These are phyloP conservation scores for Stratiomys singularior DNA, from an alignment of 2,888 invertebrate genomes.

Conservation along the genomic window DNA sequence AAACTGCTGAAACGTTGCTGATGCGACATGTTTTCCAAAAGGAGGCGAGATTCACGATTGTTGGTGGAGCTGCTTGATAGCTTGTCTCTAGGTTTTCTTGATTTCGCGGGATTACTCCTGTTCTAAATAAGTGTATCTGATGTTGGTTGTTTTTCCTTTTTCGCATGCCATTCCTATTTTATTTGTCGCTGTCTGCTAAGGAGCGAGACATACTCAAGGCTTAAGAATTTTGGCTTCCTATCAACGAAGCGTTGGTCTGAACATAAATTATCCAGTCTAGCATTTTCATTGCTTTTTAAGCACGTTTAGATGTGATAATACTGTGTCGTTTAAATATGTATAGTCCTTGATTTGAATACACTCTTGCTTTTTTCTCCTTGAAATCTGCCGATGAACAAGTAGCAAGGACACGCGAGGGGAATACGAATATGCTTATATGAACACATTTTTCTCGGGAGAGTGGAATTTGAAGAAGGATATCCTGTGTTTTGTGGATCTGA, in stretches of 20 bases:
- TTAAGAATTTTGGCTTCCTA: constrained; percentile 1
- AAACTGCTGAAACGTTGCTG: no score
- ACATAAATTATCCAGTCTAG: not conserved
- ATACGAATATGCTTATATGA: not conserved
- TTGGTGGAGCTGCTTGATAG: no score
- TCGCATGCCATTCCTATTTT: no score
- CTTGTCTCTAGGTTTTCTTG: no score
- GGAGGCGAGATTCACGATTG: no score
- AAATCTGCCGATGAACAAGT: not conserved
- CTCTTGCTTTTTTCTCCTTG: not conserved
- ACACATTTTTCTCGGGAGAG: not conserved
- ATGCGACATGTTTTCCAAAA: no score
- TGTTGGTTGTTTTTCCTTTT: no score
- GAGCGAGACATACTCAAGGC: not conserved
- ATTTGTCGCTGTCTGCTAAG: no score
- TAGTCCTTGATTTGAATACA: not conserved
- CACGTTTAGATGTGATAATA: not conserved
- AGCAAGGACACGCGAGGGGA: not conserved
- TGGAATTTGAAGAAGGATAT: not conserved
- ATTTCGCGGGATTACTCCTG: no score
- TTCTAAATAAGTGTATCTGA: no score
- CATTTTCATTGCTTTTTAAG: constrained; percentile 2
- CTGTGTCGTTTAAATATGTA: not conserved
- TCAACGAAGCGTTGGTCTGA: not conserved
- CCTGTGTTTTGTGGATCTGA: not conserved